These are phyloP conservation scores for Cheumatopsyche charites DNA, from an alignment of 1,140 invertebrate genomes.

Conservation along the genomic window DNA sequence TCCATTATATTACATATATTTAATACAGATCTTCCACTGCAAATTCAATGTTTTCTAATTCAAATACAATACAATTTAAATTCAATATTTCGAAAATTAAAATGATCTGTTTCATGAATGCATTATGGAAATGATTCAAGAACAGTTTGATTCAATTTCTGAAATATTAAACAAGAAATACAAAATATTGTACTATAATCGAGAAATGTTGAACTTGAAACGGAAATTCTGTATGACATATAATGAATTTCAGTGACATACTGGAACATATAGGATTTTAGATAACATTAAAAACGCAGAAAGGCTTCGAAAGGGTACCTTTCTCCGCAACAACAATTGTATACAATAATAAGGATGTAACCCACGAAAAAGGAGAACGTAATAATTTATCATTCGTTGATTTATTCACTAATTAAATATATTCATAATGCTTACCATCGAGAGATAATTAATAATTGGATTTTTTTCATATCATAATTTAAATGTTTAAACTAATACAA, in stretches of 20 bases:
- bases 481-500: conserved; percentile 40
- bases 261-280: neutral
- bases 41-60: too few relatives aligned
- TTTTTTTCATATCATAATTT: conserved; percentile 39
- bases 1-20: too few relatives aligned
- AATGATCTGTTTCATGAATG: too few relatives aligned
- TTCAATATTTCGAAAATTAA: too few relatives aligned
- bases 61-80: too few relatives aligned
- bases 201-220: too few relatives aligned
- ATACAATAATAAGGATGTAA: conserved; percentile 27
- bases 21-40: too few relatives aligned
- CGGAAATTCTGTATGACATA: neutral
- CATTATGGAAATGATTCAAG: too few relatives aligned
- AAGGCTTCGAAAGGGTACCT: neutral
- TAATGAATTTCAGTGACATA: neutral
- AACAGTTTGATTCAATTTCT: too few relatives aligned
- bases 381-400: conserved; percentile 41
- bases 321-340: conserved; percentile 29
- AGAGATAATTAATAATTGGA: conserved; percentile 41
- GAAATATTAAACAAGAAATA: too few relatives aligned
- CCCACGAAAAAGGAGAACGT: conserved; percentile 25
- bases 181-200: too few relatives aligned
- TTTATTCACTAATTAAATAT: conserved; percentile 42
- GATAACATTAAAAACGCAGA: neutral
- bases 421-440: conserved; percentile 37